A percentile compares a stretch with the other conserved stretches of the same genome.
phyloP scores from a whole-genome alignment of 1,140 invertebrate species.

The Pseudomyrmex flavicornis region DNA sequence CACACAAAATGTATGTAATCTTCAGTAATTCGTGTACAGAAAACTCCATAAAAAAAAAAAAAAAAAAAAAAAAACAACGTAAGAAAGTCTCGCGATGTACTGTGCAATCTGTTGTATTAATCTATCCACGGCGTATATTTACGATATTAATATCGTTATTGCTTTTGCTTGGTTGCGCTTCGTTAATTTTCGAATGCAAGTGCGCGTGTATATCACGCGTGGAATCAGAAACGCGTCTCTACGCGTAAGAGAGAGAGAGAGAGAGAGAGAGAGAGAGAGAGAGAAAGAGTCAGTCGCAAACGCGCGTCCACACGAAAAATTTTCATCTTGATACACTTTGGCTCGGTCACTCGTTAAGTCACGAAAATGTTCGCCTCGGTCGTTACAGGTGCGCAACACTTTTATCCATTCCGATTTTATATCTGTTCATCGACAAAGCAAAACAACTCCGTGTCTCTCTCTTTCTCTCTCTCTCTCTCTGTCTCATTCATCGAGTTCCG shows the following conservation, averaged over 20 bases:
- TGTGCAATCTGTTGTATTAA: not conserved
- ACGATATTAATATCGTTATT: slow-evolving; percentile 44
- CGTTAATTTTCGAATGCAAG: slow-evolving; percentile 44
- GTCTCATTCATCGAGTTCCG: slow-evolving; percentile 34
- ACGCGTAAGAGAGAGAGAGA: not conserved
- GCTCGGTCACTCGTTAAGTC: slow-evolving; percentile 23
- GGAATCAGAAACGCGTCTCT: slow-evolving; percentile 5
- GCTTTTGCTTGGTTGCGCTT: slow-evolving; percentile 28
- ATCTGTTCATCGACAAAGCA: slow-evolving; percentile 15
- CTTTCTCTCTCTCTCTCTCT: not conserved
- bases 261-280: too few species aligned
- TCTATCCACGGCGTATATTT: slow-evolving; percentile 1
- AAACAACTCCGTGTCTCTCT: not conserved
- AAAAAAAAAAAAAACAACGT: not conserved
- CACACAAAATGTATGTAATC: not conserved
- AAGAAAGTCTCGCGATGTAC: slow-evolving; percentile 2
- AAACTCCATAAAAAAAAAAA: not conserved
- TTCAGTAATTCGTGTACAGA: not conserved
- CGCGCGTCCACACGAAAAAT: not conserved
- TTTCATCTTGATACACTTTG: slow-evolving; percentile 37
- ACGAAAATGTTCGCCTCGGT: not conserved
- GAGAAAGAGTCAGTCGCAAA: not conserved
- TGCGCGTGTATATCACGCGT: not conserved
- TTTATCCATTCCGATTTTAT: slow-evolving; percentile 1
- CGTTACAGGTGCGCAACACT: too few species aligned